Base-by-base conservation (phyloP, 2,797 vertebrate genomes). In the Myiotriccus ornatus region DNA sequence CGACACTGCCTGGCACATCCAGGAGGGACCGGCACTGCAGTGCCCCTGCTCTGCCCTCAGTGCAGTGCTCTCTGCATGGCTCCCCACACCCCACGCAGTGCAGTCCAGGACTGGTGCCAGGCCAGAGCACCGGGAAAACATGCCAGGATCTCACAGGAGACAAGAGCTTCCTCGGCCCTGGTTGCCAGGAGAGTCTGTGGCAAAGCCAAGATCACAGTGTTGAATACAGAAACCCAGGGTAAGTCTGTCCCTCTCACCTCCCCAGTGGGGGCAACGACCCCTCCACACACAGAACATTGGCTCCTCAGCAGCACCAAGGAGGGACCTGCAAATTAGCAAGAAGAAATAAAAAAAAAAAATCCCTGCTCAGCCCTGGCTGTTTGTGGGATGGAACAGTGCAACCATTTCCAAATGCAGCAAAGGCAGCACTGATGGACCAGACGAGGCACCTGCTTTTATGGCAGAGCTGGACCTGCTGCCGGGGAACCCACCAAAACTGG, bases 271-370 rank as follows among this genome's bases (percentile, higher is more conserved):
- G 21, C 50, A 60, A 10, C 24, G 15, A 3, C 15, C 37, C 37
- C 47, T 62, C 21, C 18, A 1, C 1, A 3, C 37, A 30, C 24
- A 52, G 60, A 81, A 2, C 2, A 0, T 1, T 46, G 23, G 12
- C 39, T 67, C 39, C 64, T 44, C 74, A 28, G 77, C 1, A 4
- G 3, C 53, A 24, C 24, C 67, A 21, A 14, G 32, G 27, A 55
- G 46, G 2, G 23, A 55, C 16, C 8, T 63, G 32, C 41, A 85
- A 50, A 46, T 74, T 4, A 78, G n/a, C 9, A 24, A 10, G 7
- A 12, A 52, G 10, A 43, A 13, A 12, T 21, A 9, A 55, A 28
- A 44, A 70, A 59, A 24, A 44, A 6, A 28, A 50, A 5, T 7
- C n/a, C 19, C 23, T 20, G 18, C 69, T 34, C 49, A 49, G 46